These are phyloP conservation scores for Gonocerus acuteangulatus DNA, from an alignment of 2,888 invertebrate genomes.

Conservation along the genomic window DNA sequence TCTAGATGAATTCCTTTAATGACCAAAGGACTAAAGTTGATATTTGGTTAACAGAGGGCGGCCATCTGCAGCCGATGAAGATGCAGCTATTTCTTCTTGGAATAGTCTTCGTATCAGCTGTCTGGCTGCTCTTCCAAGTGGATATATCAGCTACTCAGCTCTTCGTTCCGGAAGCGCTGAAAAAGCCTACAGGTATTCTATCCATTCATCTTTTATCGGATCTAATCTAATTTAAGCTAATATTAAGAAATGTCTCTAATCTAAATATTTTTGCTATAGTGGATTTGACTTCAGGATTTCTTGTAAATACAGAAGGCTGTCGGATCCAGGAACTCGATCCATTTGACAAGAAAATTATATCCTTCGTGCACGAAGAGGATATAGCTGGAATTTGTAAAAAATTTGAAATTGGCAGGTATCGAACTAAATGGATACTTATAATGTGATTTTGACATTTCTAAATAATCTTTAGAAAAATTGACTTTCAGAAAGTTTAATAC, in stretches of 20 bases:
- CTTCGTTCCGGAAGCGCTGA: constrained; percentile 14
- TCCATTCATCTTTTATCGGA: no score
- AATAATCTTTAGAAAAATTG: no score
- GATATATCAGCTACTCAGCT: constrained; percentile 17
- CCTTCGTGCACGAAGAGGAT: constrained; percentile 48
- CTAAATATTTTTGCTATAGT: neutral
- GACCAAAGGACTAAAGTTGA: no score
- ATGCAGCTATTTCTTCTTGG: constrained; percentile 28
- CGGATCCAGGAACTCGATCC: constrained; percentile 58
- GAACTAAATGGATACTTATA: neutral
- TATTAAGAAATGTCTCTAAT: no score
- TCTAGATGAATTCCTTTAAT: no score
- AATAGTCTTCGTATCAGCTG: constrained; percentile 24
- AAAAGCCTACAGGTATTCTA: constrained; percentile 3
- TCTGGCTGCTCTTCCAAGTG: constrained; percentile 30
- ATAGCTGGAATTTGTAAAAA: constrained; percentile 48
- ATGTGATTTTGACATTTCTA: neutral
- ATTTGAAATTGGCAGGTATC: constrained; percentile 5
- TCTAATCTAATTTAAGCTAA: no score
- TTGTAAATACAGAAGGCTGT: constrained; percentile 59
- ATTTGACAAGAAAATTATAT: constrained; percentile 51
- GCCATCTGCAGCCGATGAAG: constrained; percentile 26
- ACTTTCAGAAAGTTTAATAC: no score
- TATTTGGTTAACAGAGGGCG: no score
- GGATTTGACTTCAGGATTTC: constrained; percentile 41